phyloP scores from a whole-genome alignment of 2,888 invertebrate species.

The Hemicrepidius hirtus region DNA sequence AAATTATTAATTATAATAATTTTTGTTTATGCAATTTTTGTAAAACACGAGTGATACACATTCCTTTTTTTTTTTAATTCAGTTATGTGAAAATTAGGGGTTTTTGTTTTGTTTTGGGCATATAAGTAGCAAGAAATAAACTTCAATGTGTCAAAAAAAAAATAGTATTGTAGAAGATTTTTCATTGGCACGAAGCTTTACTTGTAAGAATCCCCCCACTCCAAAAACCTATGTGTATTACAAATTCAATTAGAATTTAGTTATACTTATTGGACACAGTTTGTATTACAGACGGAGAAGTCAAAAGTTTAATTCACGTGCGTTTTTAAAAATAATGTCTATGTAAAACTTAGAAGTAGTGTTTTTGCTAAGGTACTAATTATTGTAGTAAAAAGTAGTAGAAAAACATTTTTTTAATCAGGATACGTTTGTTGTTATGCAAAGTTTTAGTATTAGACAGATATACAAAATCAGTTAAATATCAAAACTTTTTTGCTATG shows the following conservation, averaged over 20 bases:
- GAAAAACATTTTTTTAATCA: neutral
- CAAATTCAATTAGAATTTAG: too few relatives aligned
- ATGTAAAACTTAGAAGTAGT: conserved; percentile 7
- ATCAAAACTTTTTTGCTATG: too few relatives aligned
- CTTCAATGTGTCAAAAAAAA: conserved; percentile 1
- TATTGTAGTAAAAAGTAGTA: conserved; percentile 7
- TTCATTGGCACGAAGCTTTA: neutral
- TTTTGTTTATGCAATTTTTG: neutral
- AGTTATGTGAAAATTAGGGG: neutral
- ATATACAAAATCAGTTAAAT: too few relatives aligned
- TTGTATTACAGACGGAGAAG: neutral
- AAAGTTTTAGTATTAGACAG: too few relatives aligned
- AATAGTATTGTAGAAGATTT: neutral
- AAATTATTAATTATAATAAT: neutral
- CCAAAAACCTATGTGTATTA: too few relatives aligned
- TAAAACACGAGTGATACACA: conserved; percentile 1
- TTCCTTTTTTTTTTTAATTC: conserved; percentile 1
- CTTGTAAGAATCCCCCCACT: too few relatives aligned
- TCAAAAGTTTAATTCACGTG: neutral
- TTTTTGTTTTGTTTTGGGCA: too few relatives aligned
- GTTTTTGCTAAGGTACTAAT: conserved; percentile 10
- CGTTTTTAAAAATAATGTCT: neutral
- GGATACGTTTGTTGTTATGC: neutral
- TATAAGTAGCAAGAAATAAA: neutral
- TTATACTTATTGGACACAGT: neutral